phyloP scores from a whole-genome alignment of 2,113 vertebrate species.

The Sebastes fasciatus region DNA sequence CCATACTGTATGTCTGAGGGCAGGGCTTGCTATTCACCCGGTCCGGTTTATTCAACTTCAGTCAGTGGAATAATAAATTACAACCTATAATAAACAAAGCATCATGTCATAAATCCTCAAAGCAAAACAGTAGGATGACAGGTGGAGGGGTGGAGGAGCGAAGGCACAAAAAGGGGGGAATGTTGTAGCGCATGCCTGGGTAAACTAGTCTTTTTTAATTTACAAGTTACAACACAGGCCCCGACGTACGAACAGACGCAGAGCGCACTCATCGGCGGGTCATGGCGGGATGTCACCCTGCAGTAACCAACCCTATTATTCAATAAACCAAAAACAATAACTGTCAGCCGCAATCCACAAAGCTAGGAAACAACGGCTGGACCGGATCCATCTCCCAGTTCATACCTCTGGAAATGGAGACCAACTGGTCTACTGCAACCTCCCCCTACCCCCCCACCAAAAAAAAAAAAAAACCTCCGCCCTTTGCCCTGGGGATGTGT shows the following conservation, averaged over 20 bases:
- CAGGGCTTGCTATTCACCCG: slow-evolving; percentile 17
- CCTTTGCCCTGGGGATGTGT: slow-evolving; percentile 59
- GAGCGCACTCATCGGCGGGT: slow-evolving; percentile 22
- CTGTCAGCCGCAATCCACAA: slow-evolving; percentile 57
- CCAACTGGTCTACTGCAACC: slow-evolving; percentile 23
- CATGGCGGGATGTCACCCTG: slow-evolving; percentile 7
- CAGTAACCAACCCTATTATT: slow-evolving; percentile 55
- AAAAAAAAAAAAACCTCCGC: slow-evolving; percentile 40
- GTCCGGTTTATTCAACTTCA: slow-evolving; percentile 42
- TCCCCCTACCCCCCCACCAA: not conserved
- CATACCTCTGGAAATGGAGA: slow-evolving; percentile 36
- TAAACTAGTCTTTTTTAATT: slow-evolving; percentile 3
- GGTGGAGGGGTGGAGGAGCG: slow-evolving; percentile 20
- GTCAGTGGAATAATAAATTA: slow-evolving; percentile 54
- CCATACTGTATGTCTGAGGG: slow-evolving; percentile 3
- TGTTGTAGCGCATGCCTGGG: not conserved
- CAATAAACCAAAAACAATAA: slow-evolving; percentile 63
- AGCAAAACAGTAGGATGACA: slow-evolving; percentile 53
- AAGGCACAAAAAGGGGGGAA: not conserved
- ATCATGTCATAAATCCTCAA: slow-evolving; percentile 55
- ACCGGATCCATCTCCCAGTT: slow-evolving; percentile 27
- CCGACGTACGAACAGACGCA: slow-evolving; percentile 4
- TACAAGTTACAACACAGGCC: slow-evolving; percentile 26
- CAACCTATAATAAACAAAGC: slow-evolving; percentile 50
- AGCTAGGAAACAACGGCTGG: slow-evolving; percentile 52